Evolutionary conservation across 2,113 vertebrate genomes (phyloP).

Genomic region (Hemibagrus wyckioides): DNA sequence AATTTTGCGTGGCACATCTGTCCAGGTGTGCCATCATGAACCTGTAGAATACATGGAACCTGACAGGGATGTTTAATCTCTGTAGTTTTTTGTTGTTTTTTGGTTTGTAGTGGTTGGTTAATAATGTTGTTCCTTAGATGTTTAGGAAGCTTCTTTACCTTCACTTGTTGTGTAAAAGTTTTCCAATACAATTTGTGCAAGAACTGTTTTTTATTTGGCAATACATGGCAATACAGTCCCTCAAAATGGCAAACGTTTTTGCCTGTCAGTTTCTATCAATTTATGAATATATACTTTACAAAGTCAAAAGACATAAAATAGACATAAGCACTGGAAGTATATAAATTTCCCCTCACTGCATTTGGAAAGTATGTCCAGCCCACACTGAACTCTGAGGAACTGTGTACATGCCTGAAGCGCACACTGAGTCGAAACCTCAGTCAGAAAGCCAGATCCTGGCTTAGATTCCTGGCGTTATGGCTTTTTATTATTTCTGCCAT

Average conservation of each 20-base stretch:
- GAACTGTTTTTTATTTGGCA: too few species aligned
- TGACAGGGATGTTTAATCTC: background rate
- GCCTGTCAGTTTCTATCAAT: too few species aligned
- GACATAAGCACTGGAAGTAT: background rate
- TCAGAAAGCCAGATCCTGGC: background rate
- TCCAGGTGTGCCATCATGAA: background rate
- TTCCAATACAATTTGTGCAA: too few species aligned
- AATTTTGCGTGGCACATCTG: background rate
- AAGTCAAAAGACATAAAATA: background rate
- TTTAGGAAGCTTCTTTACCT: background rate
- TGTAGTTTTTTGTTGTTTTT: background rate
- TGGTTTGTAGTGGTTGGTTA: background rate
- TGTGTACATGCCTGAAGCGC: background rate
- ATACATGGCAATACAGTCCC: too few species aligned
- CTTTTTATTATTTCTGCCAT: background rate
- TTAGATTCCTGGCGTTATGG: background rate
- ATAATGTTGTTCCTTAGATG: background rate
- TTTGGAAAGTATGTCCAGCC: conserved; percentile 5
- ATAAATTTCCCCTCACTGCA: background rate
- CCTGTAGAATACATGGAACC: background rate
- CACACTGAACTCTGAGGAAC: background rate
- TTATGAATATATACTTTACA: too few species aligned
- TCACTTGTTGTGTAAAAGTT: background rate
- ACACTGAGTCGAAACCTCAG: background rate
- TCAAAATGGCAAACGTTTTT: too few species aligned